Conservation (phyloP, 2,797 vertebrate genomes). For the Molossus molossus region DNA sequence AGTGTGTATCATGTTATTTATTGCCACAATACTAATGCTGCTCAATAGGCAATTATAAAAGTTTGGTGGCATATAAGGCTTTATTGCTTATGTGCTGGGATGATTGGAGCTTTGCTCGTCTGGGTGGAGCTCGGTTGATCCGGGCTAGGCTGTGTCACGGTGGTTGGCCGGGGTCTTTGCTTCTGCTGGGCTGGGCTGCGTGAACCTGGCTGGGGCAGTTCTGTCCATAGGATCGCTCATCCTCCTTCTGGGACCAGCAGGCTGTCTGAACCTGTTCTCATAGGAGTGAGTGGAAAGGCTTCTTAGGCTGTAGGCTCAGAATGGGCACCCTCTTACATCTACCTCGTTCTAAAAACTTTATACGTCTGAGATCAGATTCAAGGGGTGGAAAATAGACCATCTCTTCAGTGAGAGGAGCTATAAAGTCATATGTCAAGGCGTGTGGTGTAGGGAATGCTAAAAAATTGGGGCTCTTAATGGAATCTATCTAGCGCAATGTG, state of each 20-base stretch:
- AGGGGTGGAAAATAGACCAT: not conserved
- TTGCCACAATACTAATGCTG: not conserved
- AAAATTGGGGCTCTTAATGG: not conserved
- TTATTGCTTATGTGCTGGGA: not conserved
- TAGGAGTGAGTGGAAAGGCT: not conserved
- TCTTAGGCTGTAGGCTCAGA: not conserved
- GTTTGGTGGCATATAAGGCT: not conserved
- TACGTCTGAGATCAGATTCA: not conserved
- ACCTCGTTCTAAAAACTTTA: not conserved
- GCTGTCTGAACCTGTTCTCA: not conserved
- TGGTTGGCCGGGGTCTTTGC: not conserved
- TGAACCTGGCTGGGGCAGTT: not conserved
- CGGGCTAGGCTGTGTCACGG: not conserved
- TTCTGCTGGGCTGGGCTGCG: not conserved
- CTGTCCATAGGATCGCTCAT: not conserved
- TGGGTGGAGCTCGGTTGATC: not conserved
- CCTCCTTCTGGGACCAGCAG: not conserved
- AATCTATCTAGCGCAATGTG: not conserved
- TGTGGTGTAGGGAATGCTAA: not conserved
- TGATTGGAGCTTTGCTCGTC: not conserved
- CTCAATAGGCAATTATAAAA: not conserved
- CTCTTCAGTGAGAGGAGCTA: not conserved
- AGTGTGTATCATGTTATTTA: slow-evolving; percentile 49
- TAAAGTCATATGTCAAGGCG: not conserved
- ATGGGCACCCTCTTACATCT: not conserved